Base-by-base conservation (phyloP, 2,797 vertebrate species). In the Hylomyscus alleni region DNA sequence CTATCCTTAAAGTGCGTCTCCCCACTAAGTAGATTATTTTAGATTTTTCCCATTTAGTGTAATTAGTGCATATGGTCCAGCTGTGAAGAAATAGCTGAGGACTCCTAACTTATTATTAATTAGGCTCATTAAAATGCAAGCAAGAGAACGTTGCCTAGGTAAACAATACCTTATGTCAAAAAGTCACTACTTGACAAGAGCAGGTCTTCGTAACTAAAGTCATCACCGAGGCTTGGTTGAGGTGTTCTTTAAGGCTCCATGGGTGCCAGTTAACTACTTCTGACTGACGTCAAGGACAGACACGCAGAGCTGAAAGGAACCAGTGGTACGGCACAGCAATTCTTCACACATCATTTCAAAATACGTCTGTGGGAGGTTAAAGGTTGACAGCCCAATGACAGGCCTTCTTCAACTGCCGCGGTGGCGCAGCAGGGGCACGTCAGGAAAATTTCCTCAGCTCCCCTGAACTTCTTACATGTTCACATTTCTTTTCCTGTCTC, bases 301-400 rank as follows among this genome's bases (percentile, higher is more conserved):
- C 98, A 90, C 78, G 97, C 98, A 97, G 98, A 98, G 98, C 98
- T 98, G 98, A 98, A 98, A 99, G 98, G 97, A 98, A 97, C 98
- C 97, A 91, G 96, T 96, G 97, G 97, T 98, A 97, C 96, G 78
- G 97, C 98, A 82, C 98, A 96, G 98, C 98, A 97, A 98, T 99
- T 98, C 98, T 98, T 98, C 98, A 98, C 98, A 98, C 98, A 98
- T 98, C 98, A 98, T 98, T 98, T 99, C 98, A 98, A 97, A 98
- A 98, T 98, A 98, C 97, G 98, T 98, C 98, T 98, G 98, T 98
- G 97, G 98, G 98, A 98, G 99, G 99, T 99, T 98, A 99, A 98
- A 98, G 99, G 99, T 99, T 99, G 99, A 99, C 99, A 99, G 98
- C 98, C 98, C 99, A 99, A 98, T 99, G 99, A 99, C 99, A 99